Evolutionary conservation across 2,888 invertebrate species (phyloP).

Genomic region (Bruchidius siliquastri): DNA sequence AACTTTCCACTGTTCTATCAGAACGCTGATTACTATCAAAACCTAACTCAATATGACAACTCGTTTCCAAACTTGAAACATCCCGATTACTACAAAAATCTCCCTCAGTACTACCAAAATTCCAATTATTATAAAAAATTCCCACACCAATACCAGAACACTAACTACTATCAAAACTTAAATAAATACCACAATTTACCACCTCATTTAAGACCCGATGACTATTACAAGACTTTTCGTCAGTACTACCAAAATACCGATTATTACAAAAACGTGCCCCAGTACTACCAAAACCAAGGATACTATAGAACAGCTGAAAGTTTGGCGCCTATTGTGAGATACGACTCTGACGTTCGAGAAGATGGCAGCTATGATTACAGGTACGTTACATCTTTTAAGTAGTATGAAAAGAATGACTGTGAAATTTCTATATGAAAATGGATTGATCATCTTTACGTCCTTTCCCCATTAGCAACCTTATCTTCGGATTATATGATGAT

Average conservation of each 20-base stretch:
- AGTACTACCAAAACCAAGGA: background rate
- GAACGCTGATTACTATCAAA: background rate
- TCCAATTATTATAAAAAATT: background rate
- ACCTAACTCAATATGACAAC: background rate
- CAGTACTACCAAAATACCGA: no score
- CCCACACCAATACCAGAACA: background rate
- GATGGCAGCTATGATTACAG: conserved; percentile 49
- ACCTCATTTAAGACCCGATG: background rate
- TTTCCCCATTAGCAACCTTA: no score
- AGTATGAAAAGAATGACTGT: no score
- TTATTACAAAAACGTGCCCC: background rate
- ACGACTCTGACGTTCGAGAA: conserved; percentile 42
- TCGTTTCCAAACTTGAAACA: background rate
- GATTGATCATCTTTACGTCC: no score
- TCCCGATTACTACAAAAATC: background rate
- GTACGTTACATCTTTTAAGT: no score
- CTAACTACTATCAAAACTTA: background rate
- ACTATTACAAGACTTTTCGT: background rate
- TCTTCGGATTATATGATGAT: no score
- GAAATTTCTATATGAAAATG: no score
- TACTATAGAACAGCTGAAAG: conserved; percentile 26
- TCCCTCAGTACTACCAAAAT: background rate
- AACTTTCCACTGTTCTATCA: background rate
- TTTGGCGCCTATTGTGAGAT: conserved; percentile 40
- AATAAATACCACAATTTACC: background rate